phyloP scores from a whole-genome alignment of 2,797 vertebrate genomes.

The Sardinella longiceps region DNA sequence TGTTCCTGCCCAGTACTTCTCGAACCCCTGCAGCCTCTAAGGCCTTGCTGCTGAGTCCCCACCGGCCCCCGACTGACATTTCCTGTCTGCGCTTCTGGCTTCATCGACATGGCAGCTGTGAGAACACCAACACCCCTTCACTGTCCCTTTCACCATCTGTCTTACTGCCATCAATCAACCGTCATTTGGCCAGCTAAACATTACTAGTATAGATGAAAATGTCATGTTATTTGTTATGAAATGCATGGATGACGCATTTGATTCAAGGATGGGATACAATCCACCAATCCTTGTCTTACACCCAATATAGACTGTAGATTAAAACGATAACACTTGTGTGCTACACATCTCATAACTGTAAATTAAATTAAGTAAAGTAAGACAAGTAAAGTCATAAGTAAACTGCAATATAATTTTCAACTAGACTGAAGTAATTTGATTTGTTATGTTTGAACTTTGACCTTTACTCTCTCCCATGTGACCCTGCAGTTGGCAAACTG shows the following conservation, averaged over 20 bases:
- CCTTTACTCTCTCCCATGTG: not conserved
- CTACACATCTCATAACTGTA: not conserved
- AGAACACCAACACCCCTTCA: slow-evolving; percentile 26
- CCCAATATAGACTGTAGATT: too few species aligned
- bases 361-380: not conserved
- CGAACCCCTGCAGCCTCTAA: slow-evolving; percentile 69
- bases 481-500: not conserved
- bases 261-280: too few species aligned
- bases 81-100: slow-evolving; percentile 87
- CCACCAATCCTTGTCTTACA: too few species aligned
- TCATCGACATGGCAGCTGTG: slow-evolving; percentile 65
- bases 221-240: not conserved
- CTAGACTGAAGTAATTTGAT: not conserved
- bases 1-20: slow-evolving; percentile 79
- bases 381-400: not conserved
- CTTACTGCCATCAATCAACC: not conserved
- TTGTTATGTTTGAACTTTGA: not conserved
- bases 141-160: not conserved
- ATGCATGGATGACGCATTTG: not conserved
- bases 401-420: not conserved
- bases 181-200: too few species aligned
- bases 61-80: slow-evolving; percentile 73
- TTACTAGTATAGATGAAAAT: too few species aligned
- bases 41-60: slow-evolving; percentile 82
- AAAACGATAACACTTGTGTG: too few species aligned